phyloP scores from a whole-genome alignment of 2,797 vertebrate species.

The Brotula barbata region DNA sequence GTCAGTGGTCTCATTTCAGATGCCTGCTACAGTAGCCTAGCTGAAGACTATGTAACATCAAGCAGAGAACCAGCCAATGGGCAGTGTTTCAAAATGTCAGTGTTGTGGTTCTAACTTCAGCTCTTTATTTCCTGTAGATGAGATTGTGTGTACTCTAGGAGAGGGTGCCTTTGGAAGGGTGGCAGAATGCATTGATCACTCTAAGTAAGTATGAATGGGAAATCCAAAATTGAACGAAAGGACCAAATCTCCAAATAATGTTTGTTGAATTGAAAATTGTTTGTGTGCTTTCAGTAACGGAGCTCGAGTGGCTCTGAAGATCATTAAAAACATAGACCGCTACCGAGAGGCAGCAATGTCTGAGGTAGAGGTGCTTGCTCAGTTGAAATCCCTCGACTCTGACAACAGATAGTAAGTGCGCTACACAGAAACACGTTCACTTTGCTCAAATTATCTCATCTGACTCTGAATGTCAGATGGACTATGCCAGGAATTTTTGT shows the following conservation, averaged over 20 bases:
- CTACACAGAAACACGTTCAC: background rate
- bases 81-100: constrained; percentile 41
- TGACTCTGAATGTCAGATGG: no score
- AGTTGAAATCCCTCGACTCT: constrained; percentile 87
- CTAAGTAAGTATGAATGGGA: constrained; percentile 82
- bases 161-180: constrained; percentile 99
- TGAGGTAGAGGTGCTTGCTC: constrained; percentile 92
- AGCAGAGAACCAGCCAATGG: constrained; percentile 63
- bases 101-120: constrained; percentile 60
- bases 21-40: constrained; percentile 48
- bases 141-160: constrained; percentile 94
- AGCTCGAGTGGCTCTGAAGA: constrained; percentile 93
- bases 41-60: constrained; percentile 55
- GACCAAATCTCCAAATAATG: no score
- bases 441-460: background rate
- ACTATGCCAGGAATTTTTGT: background rate
- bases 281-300: constrained; percentile 77
- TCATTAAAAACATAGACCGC: constrained; percentile 97
- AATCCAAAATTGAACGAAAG: background rate
- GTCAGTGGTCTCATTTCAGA: constrained; percentile 52
- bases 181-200: constrained; percentile 92
- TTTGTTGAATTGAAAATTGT: constrained; percentile 7
- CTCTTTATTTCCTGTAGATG: constrained; percentile 85
- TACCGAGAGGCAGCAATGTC: constrained; percentile 95
- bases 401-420: constrained; percentile 86